Base-by-base conservation (phyloP, 2,888 invertebrate species). In the Erebia epiphron region DNA sequence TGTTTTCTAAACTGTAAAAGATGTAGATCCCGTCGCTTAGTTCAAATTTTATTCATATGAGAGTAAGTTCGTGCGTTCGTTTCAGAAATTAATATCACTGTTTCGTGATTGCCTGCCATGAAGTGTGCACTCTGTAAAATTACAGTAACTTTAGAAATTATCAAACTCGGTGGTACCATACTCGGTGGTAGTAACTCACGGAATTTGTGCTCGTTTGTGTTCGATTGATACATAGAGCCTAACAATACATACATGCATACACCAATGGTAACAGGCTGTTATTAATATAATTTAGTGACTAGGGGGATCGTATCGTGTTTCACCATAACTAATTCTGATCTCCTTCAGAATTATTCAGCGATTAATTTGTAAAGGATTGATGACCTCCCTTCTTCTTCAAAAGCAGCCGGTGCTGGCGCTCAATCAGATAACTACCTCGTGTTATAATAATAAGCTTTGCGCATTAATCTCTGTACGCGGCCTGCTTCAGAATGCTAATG, bases 111-210 rank as follows among this genome's bases (percentile, higher is more conserved):
- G 9, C 60, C 41, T 13, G 14, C 26, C 26, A 13, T 1, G n/a
- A 21, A 21, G 21, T 43, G 41, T 16, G 9, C 41, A 60, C 60
- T 41, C n/a, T 41, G 43, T 60, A 41, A 43, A 60, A 60, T 60
- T 58, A 58, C n/a, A 58, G 58, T 58, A 43, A 60, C 60, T 60
- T 60, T 16, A 41, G 41, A 60, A 60, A 60, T 60, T 60, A 60
- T 43, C 41, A 60, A 60, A 60, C 60, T 60, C 7, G n/a, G 35
- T n/a, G n/a, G n/a, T 7, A 35, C n/a, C n/a, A n/a, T n/a, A n/a
- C n/a, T 60, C 7, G n/a, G 35, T 7, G n/a, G 35, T 7, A 35
- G 41, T 58, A 41, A 58, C 26, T 21, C 21, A 2, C 21, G 21
- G 21, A 21, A 21, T 21, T 21, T 21, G 21, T 21, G 21, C 21